Percentiles rank a stretch among this genome's conserved stretches.
phyloP scores from a whole-genome alignment of 2,113 vertebrate species.

The Hippoglossus stenolepis region DNA sequence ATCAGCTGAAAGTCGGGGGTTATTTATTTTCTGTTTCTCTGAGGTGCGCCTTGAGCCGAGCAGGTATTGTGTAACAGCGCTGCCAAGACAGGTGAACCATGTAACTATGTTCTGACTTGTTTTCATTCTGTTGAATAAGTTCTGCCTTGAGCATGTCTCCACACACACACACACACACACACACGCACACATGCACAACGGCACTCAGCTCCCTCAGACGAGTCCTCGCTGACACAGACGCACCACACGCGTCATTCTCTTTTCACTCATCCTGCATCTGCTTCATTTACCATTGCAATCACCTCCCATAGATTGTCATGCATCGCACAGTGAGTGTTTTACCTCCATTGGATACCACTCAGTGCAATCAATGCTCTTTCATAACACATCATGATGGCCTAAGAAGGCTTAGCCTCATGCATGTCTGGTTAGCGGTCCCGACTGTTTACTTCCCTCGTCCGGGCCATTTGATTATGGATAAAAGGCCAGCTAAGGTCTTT shows the following conservation, averaged over 20 bases:
- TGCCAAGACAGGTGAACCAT: slow-evolving; percentile 69
- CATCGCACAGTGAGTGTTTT: slow-evolving; percentile 1
- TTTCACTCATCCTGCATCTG: slow-evolving; percentile 12
- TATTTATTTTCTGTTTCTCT: slow-evolving; percentile 7
- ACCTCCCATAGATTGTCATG: slow-evolving; percentile 32
- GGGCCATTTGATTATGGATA: slow-evolving; percentile 20
- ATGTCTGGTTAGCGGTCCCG: slow-evolving; percentile 36
- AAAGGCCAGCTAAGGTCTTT: slow-evolving; percentile 31
- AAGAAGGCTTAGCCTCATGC: slow-evolving; percentile 27
- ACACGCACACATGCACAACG: slow-evolving; percentile 14
- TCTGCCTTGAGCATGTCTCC: slow-evolving; percentile 49
- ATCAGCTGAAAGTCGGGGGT: neutral
- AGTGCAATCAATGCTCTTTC: slow-evolving; percentile 49
- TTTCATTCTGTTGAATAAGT: slow-evolving; percentile 60
- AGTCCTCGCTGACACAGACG: slow-evolving; percentile 18
- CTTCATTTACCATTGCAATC: slow-evolving; percentile 25
- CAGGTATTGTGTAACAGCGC: slow-evolving; percentile 66
- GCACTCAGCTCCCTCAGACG: slow-evolving; percentile 10
- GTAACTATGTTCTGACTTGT: slow-evolving; percentile 69
- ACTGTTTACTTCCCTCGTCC: neutral
- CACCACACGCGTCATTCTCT: neutral
- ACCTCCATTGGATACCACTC: slow-evolving; percentile 5
- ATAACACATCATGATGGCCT: slow-evolving; percentile 34
- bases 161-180: slow-evolving; percentile 28
- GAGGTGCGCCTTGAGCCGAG: slow-evolving; percentile 25